These are phyloP conservation scores for Otolemur garnettii DNA, from an alignment of 2,113 vertebrate species.

Conservation along the genomic window DNA sequence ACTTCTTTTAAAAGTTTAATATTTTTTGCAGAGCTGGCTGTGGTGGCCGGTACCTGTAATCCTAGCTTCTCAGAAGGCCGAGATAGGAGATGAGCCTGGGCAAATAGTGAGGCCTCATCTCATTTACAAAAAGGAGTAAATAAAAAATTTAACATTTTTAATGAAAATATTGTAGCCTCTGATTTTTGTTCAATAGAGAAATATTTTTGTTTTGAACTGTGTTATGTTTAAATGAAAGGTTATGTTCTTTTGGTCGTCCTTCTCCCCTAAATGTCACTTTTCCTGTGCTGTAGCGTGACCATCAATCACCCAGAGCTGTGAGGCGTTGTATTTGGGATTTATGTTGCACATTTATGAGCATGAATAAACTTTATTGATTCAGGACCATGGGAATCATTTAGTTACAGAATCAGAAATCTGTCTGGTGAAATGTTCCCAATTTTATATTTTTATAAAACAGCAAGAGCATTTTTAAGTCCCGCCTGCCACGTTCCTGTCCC, in stretches of 20 bases:
- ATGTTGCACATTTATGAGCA: neutral
- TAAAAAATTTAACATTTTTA: neutral
- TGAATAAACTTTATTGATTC: constrained; percentile 23
- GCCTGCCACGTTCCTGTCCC: neutral
- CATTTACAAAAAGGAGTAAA: too few species aligned
- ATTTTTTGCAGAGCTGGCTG: neutral
- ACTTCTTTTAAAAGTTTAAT: constrained; percentile 9
- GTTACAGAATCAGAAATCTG: constrained; percentile 22
- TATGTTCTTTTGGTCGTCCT: neutral
- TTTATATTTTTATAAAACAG: constrained; percentile 51
- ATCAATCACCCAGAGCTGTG: neutral
- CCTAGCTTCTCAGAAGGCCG: too few species aligned
- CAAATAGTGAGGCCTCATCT: too few species aligned
- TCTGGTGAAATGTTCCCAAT: constrained; percentile 1
- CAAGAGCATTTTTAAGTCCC: constrained; percentile 43
- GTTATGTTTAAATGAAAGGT: neutral
- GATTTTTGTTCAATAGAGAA: neutral
- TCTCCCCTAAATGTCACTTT: neutral
- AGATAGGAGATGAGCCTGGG: too few species aligned
- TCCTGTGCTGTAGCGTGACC: neutral
- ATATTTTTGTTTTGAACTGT: neutral
- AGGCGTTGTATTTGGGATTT: neutral
- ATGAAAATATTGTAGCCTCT: constrained; percentile 4
- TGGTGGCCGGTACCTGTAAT: too few species aligned
- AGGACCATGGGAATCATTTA: neutral